Percentiles rank a stretch among this genome's conserved stretches.
Evolutionary conservation across 2,113 vertebrate genomes (phyloP).

Genomic region (Notothenia rossii): DNA sequence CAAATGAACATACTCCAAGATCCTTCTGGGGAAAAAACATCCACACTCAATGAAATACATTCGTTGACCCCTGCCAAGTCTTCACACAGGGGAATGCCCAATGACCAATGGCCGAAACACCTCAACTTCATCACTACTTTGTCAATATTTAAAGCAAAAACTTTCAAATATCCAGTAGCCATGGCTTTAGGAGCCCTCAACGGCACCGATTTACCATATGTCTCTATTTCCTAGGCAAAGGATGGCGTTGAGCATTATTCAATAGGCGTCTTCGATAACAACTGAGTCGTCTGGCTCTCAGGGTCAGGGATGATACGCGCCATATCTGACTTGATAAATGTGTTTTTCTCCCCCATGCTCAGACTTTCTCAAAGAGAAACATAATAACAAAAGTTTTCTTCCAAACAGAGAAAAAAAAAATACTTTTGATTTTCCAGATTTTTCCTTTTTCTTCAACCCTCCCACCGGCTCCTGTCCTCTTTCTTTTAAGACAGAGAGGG

Average conservation of each 20-base stretch:
- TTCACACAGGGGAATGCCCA: not conserved
- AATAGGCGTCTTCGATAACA: slow-evolving; percentile 74
- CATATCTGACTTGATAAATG: slow-evolving; percentile 79
- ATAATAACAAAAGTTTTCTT: slow-evolving; percentile 83
- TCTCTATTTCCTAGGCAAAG: slow-evolving; percentile 72
- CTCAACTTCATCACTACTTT: slow-evolving; percentile 22
- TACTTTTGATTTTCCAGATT: slow-evolving; percentile 35
- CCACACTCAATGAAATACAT: slow-evolving; percentile 5
- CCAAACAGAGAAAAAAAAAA: slow-evolving; percentile 52
- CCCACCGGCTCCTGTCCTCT: slow-evolving; percentile 52
- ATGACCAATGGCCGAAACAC: slow-evolving; percentile 6
- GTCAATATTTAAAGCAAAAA: slow-evolving; percentile 32
- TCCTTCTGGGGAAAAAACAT: slow-evolving; percentile 12
- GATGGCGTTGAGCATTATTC: slow-evolving; percentile 73
- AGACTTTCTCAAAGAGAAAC: slow-evolving; percentile 74
- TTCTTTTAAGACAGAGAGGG: slow-evolving; percentile 45
- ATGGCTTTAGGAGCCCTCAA: slow-evolving; percentile 24
- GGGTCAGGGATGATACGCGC: slow-evolving; percentile 79
- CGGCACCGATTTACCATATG: slow-evolving; percentile 55
- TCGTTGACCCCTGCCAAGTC: slow-evolving; percentile 25
- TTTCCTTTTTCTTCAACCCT: slow-evolving; percentile 34
- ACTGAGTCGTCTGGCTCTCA: slow-evolving; percentile 63
- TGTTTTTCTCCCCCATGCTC: slow-evolving; percentile 75
- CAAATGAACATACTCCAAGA: slow-evolving; percentile 1
- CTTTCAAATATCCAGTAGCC: not conserved